Evolutionary conservation across 2,113 vertebrate genomes (phyloP), one percentile per base, ranked within the genome.

Genomic region (Rhipidura dahli): DNA sequence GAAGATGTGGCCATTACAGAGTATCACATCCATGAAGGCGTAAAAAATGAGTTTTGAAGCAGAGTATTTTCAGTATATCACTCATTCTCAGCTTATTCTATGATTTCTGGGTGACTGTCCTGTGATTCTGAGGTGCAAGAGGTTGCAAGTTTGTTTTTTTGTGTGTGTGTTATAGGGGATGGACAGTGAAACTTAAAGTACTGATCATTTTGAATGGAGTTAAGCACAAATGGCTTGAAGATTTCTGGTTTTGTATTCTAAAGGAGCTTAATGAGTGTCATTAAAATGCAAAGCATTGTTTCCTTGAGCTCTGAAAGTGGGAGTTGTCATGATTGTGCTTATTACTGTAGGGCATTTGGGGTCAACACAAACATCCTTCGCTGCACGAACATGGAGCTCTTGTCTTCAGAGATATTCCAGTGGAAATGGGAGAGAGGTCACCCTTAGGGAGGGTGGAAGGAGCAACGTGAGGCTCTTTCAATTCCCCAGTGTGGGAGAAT

Each of bases 361-460:
- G 64, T 78, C 51, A 20, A 40, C 27, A 11, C 0, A 0, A 57
- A 31, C 2, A 1, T 44, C 53, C 1, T 2, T 50, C 0, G 0
- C 27, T 60, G 30, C 14, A 3, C 17, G 59, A 72, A 15, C 7
- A 2, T 7, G 22, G 49, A 72, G 33, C 30, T 23, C 18, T 12
- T 39, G 24, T 44, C 42, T 66, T 57, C 30, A 22, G 68, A 71
- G 47, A 40, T 22, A 31, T 83, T 90, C 33, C 66, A n/a, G 49
- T 35, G 76, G 66, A 44, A 91, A 47, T 3, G 14, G 83, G 49
- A 75, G 19, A 85, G 42, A 28, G 24, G 40, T 20, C 19, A 22
- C 13, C 40, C 5, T 13, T 30, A 49, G 23, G 8, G 9, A 60
- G 44, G 44, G 26, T 26, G 35, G 77, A 54, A 84, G 28, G 47